Percentiles rank a stretch among this genome's conserved stretches.
phyloP scores from a whole-genome alignment of 2,888 invertebrate genomes.

The Drepana falcataria region DNA sequence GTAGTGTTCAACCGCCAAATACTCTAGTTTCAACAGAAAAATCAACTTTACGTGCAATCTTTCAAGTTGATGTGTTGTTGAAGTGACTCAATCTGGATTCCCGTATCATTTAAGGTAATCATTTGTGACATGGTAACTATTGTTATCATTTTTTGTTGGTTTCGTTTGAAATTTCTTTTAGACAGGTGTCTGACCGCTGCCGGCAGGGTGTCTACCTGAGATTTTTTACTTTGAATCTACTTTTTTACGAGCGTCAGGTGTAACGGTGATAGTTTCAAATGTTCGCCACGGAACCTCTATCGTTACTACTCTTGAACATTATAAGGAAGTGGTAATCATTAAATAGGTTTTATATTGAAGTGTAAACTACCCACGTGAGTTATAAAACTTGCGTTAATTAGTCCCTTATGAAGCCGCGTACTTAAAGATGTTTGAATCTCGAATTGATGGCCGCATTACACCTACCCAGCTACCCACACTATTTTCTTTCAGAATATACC shows the following conservation, averaged over 20 bases:
- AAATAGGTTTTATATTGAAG: too few relatives aligned
- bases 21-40: slow-evolving; percentile 38
- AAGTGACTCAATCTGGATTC: slow-evolving; percentile 26
- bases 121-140: neutral
- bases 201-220: neutral
- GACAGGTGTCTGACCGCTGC: neutral
- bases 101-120: slow-evolving; percentile 13
- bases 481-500: too few relatives aligned
- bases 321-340: too few relatives aligned
- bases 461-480: too few relatives aligned
- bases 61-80: slow-evolving; percentile 22
- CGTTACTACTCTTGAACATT: too few relatives aligned
- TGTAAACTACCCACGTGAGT: too few relatives aligned
- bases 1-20: slow-evolving; percentile 56
- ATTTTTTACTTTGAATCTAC: neutral
- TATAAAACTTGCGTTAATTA: too few relatives aligned
- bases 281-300: neutral
- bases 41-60: slow-evolving; percentile 35
- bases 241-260: neutral
- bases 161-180: neutral
- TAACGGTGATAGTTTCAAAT: neutral
- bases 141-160: neutral
- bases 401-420: too few relatives aligned
- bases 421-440: too few relatives aligned
- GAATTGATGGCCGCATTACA: too few relatives aligned